Evolutionary conservation across 2,797 vertebrate genomes (phyloP).

Genomic region (Gallinago solitaria): DNA sequence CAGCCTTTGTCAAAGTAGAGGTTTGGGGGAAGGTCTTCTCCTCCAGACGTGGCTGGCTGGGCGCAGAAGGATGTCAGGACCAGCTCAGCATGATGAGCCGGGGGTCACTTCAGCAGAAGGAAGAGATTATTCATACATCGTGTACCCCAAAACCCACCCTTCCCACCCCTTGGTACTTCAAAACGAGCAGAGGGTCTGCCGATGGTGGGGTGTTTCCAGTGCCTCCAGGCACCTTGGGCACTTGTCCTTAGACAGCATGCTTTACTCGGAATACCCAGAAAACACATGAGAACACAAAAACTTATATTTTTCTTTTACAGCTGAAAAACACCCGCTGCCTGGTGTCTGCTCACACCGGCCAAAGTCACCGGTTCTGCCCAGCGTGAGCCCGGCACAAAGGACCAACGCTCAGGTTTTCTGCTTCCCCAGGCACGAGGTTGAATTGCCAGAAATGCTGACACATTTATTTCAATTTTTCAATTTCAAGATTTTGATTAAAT

Average conservation of each 20-base stretch:
- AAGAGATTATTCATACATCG: fast-evolving
- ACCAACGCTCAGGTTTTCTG: fast-evolving
- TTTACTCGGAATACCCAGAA: not conserved
- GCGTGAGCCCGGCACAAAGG: fast-evolving
- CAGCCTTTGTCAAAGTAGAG: no score
- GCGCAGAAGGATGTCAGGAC: fast-evolving
- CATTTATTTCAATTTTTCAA: not conserved
- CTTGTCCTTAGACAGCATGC: fast-evolving
- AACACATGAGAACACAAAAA: fast-evolving
- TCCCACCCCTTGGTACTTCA: not conserved
- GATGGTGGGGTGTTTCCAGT: not conserved
- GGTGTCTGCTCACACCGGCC: not conserved
- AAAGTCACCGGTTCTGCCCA: not conserved
- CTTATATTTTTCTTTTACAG: not conserved
- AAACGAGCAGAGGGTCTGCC: not conserved
- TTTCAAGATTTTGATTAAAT: no score
- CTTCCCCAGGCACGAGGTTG: not conserved
- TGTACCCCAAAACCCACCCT: fast-evolving
- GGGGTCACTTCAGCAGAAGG: not conserved
- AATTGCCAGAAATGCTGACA: not conserved
- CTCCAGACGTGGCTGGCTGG: not conserved
- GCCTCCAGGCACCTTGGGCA: not conserved
- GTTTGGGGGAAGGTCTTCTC: not conserved
- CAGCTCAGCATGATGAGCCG: fast-evolving
- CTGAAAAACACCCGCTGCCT: not conserved